Conservation (phyloP, 2,888 invertebrate genomes). For the Aquatica leii region DNA sequence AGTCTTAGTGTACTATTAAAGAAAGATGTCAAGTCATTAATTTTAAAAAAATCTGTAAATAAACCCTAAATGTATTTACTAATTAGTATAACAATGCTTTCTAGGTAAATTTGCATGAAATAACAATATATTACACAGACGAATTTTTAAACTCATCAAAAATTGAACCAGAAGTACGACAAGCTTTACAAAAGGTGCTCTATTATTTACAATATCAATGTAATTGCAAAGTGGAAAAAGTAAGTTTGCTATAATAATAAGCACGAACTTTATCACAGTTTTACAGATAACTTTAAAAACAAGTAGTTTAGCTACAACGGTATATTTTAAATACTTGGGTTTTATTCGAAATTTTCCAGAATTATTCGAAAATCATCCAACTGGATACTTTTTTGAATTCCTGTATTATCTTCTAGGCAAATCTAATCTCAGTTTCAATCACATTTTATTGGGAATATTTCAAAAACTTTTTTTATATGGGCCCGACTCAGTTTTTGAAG, state of each 20-base stretch:
- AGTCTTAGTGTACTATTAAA: constrained; percentile 75
- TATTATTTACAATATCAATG: too few species aligned
- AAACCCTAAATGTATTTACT: background rate
- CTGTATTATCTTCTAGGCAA: background rate
- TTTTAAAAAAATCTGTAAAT: constrained; percentile 13
- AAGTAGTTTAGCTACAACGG: too few species aligned
- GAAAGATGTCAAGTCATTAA: constrained; percentile 45
- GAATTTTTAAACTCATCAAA: too few species aligned
- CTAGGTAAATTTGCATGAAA: background rate
- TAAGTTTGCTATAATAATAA: too few species aligned
- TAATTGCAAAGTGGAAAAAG: too few species aligned
- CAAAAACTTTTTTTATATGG: background rate
- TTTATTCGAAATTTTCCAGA: background rate
- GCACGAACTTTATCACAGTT: too few species aligned
- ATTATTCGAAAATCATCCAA: constrained; percentile 1
- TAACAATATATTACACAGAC: too few species aligned
- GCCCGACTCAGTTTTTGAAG: constrained; percentile 62
- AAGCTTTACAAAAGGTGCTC: too few species aligned
- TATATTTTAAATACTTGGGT: too few species aligned
- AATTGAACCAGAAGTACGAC: too few species aligned
- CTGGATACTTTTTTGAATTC: background rate
- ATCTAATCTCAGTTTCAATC: background rate
- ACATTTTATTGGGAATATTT: background rate
- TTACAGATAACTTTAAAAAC: too few species aligned
- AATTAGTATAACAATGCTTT: background rate